phyloP scores from a whole-genome alignment of 2,113 vertebrate species.

The Nesoenas mayeri region DNA sequence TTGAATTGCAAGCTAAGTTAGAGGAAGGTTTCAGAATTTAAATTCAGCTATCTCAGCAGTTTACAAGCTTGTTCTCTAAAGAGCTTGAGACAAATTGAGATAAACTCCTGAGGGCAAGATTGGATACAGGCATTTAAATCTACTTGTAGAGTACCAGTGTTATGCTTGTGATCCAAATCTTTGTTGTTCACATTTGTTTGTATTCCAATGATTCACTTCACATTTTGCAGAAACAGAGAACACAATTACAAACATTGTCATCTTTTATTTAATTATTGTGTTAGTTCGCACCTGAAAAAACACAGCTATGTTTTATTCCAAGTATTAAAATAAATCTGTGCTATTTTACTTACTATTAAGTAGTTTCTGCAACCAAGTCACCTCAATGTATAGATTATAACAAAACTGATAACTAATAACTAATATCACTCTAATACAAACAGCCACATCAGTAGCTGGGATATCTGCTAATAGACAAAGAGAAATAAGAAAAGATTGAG shows the following conservation, averaged over 20 bases:
- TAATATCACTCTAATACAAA: not conserved
- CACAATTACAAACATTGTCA: not conserved
- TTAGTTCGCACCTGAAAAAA: not conserved
- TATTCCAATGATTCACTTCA: not conserved
- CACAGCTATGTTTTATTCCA: not conserved
- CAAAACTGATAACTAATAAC: too few relatives aligned
- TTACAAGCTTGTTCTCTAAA: not conserved
- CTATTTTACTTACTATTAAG: not conserved
- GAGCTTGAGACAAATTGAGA: not conserved
- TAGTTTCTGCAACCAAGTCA: not conserved
- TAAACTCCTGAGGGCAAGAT: not conserved
- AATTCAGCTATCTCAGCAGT: not conserved
- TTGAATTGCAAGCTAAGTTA: not conserved
- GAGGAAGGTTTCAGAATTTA: not conserved
- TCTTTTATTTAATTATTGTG: not conserved
- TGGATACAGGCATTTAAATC: not conserved
- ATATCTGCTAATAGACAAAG: not conserved
- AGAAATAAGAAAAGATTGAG: not conserved
- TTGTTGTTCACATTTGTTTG: not conserved
- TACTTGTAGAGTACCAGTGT: not conserved
- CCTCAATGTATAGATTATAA: not conserved
- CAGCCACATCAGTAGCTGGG: not conserved
- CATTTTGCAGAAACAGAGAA: not conserved
- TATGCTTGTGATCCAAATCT: not conserved
- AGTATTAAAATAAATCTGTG: not conserved